Evolutionary conservation across 2,113 vertebrate genomes (phyloP), one percentile per base, ranked within the genome.

Genomic region (Sylvietta virens): DNA sequence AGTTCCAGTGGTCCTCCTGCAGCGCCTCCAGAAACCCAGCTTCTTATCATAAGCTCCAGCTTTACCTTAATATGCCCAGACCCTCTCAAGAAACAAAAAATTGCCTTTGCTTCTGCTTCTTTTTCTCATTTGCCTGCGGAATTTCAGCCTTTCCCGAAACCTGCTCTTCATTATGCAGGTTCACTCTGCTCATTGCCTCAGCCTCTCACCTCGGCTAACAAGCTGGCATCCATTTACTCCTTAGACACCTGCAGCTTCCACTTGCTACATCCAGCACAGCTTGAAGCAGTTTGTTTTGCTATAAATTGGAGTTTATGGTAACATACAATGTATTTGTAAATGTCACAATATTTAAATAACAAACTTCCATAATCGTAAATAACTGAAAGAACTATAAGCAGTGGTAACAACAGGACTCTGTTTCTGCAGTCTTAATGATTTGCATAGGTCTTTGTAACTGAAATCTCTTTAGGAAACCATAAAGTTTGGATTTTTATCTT

Each of bases 261-360:
- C 81, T 92, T 94, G 70, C 85, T 71, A 48, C 76, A 81, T 70
- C 79, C 71, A 88, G 71, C 93, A 90, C 92, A 94, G 93, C 90
- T 95, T 90, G 92, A 90, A 90, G 87, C 67, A 48, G 64, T 86
- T 88, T 96, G 87, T 88, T 93, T 91, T 67, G 51, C 88, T 86
- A 67, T 90, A 95, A 94, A 92, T 86, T 93, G 66, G 54, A 94
- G 58, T 81, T 95, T 86, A 78, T 71, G 76, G 78, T 91, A 94
- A 54, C 81, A 82, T 80, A 74, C 21, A 86, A 66, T 73, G 71
- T 42, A 37, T 97, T 90, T 92, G 54, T 44, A 90, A 95, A 92
- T 93, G 94, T 96, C 94, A 95, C 70, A 95, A 90, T 96, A 82
- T 95, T 96, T 96, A 96, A 90, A 93, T 86, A 93, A 66, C 81